phyloP scores from a whole-genome alignment of 1,140 invertebrate species.

The Drosophila nasuta region DNA sequence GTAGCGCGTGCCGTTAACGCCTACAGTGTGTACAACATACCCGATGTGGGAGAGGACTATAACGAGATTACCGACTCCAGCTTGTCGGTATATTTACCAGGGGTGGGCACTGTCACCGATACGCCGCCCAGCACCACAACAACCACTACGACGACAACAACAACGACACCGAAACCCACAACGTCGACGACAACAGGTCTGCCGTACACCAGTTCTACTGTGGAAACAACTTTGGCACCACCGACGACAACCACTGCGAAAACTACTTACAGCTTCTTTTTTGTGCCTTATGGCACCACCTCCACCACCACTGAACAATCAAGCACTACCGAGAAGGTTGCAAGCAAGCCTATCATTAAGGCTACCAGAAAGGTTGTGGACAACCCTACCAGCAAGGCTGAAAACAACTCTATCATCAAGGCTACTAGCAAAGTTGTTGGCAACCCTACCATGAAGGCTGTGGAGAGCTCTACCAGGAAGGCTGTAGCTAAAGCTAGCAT shows the following conservation, averaged over 20 bases:
- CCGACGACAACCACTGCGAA: conserved; percentile 3
- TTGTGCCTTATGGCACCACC: neutral
- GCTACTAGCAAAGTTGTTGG: neutral
- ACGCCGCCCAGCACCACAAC: conserved; percentile 32
- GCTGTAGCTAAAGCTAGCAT: neutral
- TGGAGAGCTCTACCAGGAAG: neutral
- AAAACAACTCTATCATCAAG: neutral
- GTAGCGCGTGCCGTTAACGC: conserved; percentile 50
- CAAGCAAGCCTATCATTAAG: neutral
- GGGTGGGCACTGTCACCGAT: conserved; percentile 59
- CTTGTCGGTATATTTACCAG: conserved; percentile 61
- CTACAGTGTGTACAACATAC: conserved; percentile 68
- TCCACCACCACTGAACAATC: neutral
- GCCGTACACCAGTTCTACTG: neutral
- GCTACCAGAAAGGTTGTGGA: neutral
- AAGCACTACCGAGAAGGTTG: neutral
- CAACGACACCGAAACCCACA: neutral
- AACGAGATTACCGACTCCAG: conserved; percentile 56
- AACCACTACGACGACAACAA: conserved; percentile 10
- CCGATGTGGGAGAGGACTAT: conserved; percentile 63
- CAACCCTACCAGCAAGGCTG: neutral
- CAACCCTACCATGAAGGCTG: neutral
- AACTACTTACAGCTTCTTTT: neutral
- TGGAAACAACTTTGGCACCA: neutral
- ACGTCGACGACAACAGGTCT: neutral